These are phyloP conservation scores for Coturnix japonica DNA, from an alignment of 2,113 vertebrate genomes.

Conservation along the genomic window DNA sequence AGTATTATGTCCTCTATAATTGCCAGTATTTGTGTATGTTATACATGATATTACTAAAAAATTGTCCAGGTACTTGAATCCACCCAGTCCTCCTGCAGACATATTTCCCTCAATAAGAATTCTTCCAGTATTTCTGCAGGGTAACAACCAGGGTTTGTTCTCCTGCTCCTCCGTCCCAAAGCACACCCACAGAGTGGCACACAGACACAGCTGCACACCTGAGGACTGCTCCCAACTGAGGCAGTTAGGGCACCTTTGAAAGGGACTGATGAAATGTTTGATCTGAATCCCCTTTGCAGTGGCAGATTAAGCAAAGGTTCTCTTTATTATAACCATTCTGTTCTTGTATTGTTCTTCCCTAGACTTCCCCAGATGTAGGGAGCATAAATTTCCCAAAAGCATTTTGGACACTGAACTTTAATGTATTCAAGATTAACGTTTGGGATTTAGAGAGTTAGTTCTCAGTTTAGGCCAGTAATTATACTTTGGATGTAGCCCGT, in stretches of 20 bases:
- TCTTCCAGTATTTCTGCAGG: neutral
- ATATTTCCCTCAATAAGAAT: neutral
- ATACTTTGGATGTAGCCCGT: neutral
- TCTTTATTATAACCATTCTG: neutral
- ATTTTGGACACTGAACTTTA: neutral
- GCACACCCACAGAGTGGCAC: neutral
- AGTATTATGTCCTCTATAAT: neutral
- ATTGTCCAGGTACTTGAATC: neutral
- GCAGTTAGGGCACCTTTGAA: neutral
- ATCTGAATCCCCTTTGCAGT: neutral
- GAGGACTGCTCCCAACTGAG: neutral
- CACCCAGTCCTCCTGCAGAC: neutral
- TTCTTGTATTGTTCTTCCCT: fast-evolving
- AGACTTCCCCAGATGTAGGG: neutral
- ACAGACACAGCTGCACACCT: neutral
- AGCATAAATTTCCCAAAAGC: neutral
- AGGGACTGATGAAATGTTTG: neutral
- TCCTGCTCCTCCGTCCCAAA: neutral
- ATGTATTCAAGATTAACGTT: neutral
- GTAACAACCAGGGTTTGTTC: neutral
- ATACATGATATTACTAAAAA: neutral
- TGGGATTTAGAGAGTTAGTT: neutral
- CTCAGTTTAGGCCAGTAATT: neutral
- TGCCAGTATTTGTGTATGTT: neutral
- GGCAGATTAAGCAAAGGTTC: neutral